Conservation (phyloP, 2,113 vertebrate species). For the Quiscalus mexicanus region DNA sequence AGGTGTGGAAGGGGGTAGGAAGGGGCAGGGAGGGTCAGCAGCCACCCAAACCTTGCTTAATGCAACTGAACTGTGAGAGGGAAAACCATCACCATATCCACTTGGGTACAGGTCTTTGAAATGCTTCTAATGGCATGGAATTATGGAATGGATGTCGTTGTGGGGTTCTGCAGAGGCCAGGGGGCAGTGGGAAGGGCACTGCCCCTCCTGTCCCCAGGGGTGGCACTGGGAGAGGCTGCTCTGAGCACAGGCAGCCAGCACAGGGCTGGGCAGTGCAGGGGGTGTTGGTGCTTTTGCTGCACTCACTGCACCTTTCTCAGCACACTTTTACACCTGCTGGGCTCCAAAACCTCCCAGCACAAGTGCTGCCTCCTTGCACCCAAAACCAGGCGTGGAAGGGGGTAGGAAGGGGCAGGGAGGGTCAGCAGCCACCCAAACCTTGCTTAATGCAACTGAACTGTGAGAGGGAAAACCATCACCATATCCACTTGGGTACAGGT, state of each 20-base stretch:
- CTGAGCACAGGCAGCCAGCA: neutral
- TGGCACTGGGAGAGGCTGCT: neutral
- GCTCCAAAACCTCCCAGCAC: too few species aligned
- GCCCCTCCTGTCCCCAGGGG: accelerated
- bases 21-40: too few species aligned
- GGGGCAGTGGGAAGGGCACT: neutral
- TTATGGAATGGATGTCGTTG: too few species aligned
- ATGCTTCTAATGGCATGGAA: too few species aligned
- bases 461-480: neutral
- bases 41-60: too few species aligned
- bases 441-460: neutral
- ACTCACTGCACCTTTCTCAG: too few species aligned
- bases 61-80: too few species aligned
- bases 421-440: neutral
- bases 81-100: too few species aligned
- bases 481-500: neutral
- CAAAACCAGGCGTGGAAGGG: neutral
- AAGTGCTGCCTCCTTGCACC: too few species aligned
- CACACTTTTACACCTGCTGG: too few species aligned
- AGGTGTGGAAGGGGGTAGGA: accelerated
- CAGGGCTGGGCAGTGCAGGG: neutral
- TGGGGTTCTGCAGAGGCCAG: neutral
- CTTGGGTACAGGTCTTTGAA: too few species aligned
- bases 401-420: neutral
- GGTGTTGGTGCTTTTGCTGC: too few species aligned